Evolutionary conservation across 2,888 invertebrate species (phyloP).

Genomic region (Pseudococcus viburni): DNA sequence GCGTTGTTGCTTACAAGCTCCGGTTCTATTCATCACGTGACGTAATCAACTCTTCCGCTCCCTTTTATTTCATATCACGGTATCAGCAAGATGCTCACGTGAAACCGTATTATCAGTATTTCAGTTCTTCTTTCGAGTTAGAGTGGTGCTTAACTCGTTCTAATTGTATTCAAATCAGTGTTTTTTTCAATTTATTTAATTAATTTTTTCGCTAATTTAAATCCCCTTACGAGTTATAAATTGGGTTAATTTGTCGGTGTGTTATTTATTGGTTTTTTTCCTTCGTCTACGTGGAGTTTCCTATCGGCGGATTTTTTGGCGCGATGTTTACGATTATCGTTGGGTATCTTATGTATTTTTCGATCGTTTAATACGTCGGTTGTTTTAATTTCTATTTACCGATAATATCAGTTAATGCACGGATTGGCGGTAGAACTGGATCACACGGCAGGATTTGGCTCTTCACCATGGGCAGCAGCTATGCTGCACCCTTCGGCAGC

Average conservation of each 20-base stretch:
- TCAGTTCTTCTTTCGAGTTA: slow-evolving; percentile 62
- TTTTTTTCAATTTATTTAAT: slow-evolving; percentile 29
- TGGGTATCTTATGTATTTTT: slow-evolving; percentile 6
- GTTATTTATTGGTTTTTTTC: not conserved
- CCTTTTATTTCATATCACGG: slow-evolving; percentile 42
- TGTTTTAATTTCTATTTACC: slow-evolving; percentile 59
- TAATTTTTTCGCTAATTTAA: not conserved
- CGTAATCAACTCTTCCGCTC: slow-evolving; percentile 64
- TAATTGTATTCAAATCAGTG: slow-evolving; percentile 10
- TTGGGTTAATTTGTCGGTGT: not conserved
- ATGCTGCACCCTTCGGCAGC: slow-evolving; percentile 72
- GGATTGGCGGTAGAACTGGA: slow-evolving; percentile 75
- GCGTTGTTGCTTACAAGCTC: slow-evolving; percentile 63
- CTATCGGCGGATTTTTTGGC: not conserved
- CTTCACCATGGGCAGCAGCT: slow-evolving; percentile 84
- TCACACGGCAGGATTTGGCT: slow-evolving; percentile 80
- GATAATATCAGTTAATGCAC: slow-evolving; percentile 66
- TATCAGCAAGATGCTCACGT: slow-evolving; percentile 62
- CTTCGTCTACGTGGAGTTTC: not conserved
- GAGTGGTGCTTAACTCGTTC: slow-evolving; percentile 60
- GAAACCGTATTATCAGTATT: slow-evolving; percentile 65
- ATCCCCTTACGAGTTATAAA: not conserved
- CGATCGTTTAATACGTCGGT: slow-evolving; percentile 56
- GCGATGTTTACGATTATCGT: slow-evolving; percentile 42
- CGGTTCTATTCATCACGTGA: slow-evolving; percentile 64